Conservation (phyloP, 2,888 invertebrate genomes). For the Magallana nippona region DNA sequence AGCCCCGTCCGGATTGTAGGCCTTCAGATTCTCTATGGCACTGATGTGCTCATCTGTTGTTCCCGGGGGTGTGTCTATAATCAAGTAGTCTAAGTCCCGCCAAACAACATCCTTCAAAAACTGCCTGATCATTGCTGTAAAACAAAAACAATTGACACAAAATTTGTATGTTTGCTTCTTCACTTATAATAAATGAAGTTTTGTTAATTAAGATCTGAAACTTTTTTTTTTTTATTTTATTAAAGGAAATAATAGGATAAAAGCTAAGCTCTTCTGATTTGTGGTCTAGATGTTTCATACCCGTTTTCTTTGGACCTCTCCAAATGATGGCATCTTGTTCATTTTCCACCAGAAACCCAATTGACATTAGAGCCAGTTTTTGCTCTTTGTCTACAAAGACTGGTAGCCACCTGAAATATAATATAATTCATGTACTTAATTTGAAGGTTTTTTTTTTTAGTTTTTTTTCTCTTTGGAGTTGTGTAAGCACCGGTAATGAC, state of each 20-base stretch:
- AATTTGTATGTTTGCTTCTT: no score
- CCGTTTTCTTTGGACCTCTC: constrained; percentile 98
- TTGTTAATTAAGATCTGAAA: neutral
- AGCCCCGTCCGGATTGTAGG: constrained; percentile 85
- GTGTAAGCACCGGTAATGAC: no score
- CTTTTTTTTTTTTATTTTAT: no score
- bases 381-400: constrained; percentile 91
- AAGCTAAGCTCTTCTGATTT: neutral
- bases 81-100: constrained; percentile 92
- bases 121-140: constrained; percentile 92
- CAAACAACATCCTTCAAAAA: constrained; percentile 97
- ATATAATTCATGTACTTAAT: neutral
- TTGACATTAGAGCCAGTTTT: constrained; percentile 94
- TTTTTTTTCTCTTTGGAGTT: no score
- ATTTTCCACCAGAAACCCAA: constrained; percentile 92
- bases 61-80: constrained; percentile 97
- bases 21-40: constrained; percentile 86
- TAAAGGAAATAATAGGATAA: no score
- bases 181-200: neutral
- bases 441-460: no score
- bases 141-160: neutral
- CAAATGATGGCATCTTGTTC: constrained; percentile 95
- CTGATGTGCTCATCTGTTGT: constrained; percentile 97
- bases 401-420: constrained; percentile 89
- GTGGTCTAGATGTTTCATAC: constrained; percentile 73